Conservation (phyloP, 2,113 vertebrate species). For the Takifugu bimaculatus region DNA sequence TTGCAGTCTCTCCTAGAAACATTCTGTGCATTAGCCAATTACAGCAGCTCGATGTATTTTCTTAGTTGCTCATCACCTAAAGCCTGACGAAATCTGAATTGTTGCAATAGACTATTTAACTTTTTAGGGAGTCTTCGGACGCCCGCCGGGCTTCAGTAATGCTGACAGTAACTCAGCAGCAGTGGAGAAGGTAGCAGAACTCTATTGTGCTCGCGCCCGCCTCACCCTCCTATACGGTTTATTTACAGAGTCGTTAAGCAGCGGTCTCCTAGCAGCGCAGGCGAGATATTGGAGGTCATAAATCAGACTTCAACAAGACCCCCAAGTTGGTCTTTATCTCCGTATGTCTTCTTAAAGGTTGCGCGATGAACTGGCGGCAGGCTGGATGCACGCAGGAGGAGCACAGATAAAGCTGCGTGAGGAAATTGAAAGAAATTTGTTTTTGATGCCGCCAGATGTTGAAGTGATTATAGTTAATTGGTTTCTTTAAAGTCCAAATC, state of each 20-base stretch:
- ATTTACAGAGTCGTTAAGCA: slow-evolving; percentile 66
- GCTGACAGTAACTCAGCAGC: slow-evolving; percentile 45
- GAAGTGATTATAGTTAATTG: background rate
- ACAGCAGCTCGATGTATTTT: slow-evolving; percentile 8
- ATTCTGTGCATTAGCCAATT: slow-evolving; percentile 21
- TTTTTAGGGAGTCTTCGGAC: slow-evolving; percentile 14
- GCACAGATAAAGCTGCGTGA: slow-evolving; percentile 20
- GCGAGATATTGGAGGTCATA: slow-evolving; percentile 65
- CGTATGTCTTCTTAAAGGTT: slow-evolving; percentile 28
- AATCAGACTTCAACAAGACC: slow-evolving; percentile 62
- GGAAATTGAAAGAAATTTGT: slow-evolving; percentile 17
- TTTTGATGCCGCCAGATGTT: slow-evolving; percentile 29
- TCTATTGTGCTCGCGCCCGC: slow-evolving; percentile 49
- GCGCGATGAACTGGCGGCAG: slow-evolving; percentile 23
- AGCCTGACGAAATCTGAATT: slow-evolving; percentile 9
- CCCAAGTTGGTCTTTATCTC: slow-evolving; percentile 45
- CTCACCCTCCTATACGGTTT: slow-evolving; percentile 43
- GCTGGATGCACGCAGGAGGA: slow-evolving; percentile 10
- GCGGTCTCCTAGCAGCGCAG: slow-evolving; percentile 48
- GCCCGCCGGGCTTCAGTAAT: slow-evolving; percentile 37
- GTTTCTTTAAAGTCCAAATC: slow-evolving; percentile 17
- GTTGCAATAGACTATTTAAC: slow-evolving; percentile 11
- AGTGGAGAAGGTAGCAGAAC: slow-evolving; percentile 41
- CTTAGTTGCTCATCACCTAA: slow-evolving; percentile 20
- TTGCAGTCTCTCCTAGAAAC: slow-evolving; percentile 20